phyloP scores from a whole-genome alignment of 2,113 vertebrate species.

The Prunella fulvescens region DNA sequence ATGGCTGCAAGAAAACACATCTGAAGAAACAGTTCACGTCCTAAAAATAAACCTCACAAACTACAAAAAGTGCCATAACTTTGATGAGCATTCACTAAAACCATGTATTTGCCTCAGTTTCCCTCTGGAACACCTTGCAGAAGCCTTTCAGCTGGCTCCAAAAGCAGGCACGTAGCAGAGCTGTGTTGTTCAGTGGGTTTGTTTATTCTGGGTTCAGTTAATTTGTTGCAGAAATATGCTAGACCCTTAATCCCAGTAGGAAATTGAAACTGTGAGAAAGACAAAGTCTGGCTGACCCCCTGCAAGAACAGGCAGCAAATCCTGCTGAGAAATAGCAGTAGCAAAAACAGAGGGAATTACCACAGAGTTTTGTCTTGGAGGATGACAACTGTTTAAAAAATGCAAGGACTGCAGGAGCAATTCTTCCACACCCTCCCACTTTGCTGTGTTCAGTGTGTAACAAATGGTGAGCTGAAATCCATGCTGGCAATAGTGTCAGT shows the following conservation, averaged over 20 bases:
- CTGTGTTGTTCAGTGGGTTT: slow-evolving; percentile 40
- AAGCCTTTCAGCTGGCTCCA: slow-evolving; percentile 29
- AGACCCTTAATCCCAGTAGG: slow-evolving; percentile 70
- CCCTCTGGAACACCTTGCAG: background rate
- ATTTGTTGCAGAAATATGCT: slow-evolving; percentile 71
- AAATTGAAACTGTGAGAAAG: slow-evolving; percentile 77
- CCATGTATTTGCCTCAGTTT: background rate
- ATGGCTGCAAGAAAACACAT: background rate
- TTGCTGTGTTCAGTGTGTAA: slow-evolving; percentile 61
- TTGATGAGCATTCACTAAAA: background rate
- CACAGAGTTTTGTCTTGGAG: slow-evolving; percentile 59
- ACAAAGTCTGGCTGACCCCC: slow-evolving; percentile 76
- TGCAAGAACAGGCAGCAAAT: slow-evolving; percentile 64
- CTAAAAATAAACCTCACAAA: background rate
- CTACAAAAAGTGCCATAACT: background rate
- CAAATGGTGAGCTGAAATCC: slow-evolving; percentile 70
- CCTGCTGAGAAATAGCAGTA: slow-evolving; percentile 71
- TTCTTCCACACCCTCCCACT: slow-evolving; percentile 46
- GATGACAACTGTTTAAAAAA: slow-evolving; percentile 68
- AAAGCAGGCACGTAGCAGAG: background rate
- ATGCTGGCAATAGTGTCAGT: slow-evolving; percentile 75
- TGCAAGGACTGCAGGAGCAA: slow-evolving; percentile 38
- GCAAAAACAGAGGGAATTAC: slow-evolving; percentile 60
- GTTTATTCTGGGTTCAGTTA: slow-evolving; percentile 72
- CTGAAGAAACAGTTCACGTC: background rate